Percentiles rank a stretch among this genome's conserved stretches.
Conservation (phyloP, 1,140 invertebrate genomes). For the Macrostomum lignano region DNA sequence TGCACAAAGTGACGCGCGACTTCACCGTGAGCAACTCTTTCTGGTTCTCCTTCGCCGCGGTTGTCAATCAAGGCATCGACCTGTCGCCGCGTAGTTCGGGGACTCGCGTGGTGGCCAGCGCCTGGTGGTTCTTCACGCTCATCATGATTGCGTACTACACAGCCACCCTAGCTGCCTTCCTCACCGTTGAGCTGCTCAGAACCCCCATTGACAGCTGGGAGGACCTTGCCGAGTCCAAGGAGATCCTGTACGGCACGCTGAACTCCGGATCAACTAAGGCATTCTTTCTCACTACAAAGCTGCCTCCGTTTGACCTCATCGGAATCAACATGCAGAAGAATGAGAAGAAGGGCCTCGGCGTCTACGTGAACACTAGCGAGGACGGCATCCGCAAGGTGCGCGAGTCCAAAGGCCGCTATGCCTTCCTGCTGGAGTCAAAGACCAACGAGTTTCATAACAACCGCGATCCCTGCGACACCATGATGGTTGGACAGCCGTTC, state of each 20-base stretch:
- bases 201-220: conserved; percentile 14
- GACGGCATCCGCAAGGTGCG: conserved; percentile 53
- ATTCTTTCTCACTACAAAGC: conserved; percentile 58
- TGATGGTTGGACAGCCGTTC: conserved; percentile 1
- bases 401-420: conserved; percentile 42
- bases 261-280: conserved; percentile 54
- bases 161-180: conserved; percentile 23
- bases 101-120: conserved; percentile 10
- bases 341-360: no score
- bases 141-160: conserved; percentile 28
- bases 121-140: conserved; percentile 27
- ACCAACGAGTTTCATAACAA: conserved; percentile 79
- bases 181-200: conserved; percentile 9
- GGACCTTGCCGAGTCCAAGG: conserved; percentile 41
- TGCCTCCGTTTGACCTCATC: conserved; percentile 63
- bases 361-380: conserved; percentile 46
- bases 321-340: conserved; percentile 51
- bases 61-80: conserved; percentile 11
- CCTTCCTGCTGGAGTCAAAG: conserved; percentile 67
- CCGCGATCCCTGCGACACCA: conserved; percentile 34
- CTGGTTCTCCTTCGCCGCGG: conserved; percentile 5
- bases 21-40: conserved; percentile 1
- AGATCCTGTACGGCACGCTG: conserved; percentile 66
- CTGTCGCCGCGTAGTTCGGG: conserved; percentile 40
- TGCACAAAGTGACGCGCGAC: not conserved